These are phyloP conservation scores for Hirudo medicinalis DNA, from an alignment of 1,140 invertebrate species.

Conservation along the genomic window DNA sequence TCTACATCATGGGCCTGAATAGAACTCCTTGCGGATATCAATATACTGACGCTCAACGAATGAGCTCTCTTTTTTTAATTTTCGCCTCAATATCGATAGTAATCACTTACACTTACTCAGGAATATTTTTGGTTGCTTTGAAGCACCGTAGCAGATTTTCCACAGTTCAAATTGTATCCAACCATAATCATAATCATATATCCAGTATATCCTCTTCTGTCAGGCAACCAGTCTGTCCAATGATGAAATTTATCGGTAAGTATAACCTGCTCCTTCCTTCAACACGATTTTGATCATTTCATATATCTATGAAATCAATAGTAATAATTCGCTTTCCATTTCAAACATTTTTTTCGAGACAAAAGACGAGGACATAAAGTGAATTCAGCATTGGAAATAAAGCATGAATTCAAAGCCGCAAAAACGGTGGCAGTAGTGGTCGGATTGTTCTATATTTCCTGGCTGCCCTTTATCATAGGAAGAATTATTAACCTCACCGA, in stretches of 20 bases:
- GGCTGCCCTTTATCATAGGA: background rate
- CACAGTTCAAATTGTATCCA: background rate
- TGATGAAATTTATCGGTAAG: too few species aligned
- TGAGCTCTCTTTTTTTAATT: background rate
- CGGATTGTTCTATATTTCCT: background rate
- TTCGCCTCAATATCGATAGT: background rate
- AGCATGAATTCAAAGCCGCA: constrained; percentile 6
- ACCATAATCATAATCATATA: too few species aligned
- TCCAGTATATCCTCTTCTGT: too few species aligned
- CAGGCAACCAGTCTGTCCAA: too few species aligned
- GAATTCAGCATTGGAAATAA: background rate
- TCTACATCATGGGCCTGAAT: background rate
- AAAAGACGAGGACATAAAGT: too few species aligned
- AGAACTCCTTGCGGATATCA: background rate
- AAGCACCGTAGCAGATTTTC: background rate
- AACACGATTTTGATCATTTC: too few species aligned
- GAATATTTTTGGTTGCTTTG: constrained; percentile 2
- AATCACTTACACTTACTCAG: background rate
- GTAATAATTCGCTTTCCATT: too few species aligned
- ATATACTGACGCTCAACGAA: background rate
- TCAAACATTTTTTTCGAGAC: too few species aligned
- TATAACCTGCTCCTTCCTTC: too few species aligned
- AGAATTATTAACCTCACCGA: background rate
- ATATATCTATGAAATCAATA: too few species aligned
- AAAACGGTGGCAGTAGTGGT: background rate